Evolutionary conservation across 2,113 vertebrate genomes (phyloP), one percentile per base, ranked within the genome.

Genomic region (Cyanistes caeruleus): DNA sequence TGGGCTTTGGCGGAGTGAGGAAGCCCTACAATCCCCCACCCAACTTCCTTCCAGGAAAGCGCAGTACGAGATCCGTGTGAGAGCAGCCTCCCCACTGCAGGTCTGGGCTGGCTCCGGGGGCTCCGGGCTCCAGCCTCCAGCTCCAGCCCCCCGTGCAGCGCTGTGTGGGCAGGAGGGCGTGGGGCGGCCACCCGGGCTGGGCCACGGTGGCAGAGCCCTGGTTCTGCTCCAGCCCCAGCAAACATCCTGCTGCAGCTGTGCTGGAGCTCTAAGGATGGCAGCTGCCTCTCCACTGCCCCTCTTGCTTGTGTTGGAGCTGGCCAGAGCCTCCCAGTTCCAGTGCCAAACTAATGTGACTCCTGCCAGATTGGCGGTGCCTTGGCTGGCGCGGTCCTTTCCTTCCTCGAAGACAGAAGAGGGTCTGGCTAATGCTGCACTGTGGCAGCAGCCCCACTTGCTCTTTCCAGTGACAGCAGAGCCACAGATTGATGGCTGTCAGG

Each of bases 61-160:
- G 5, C 1, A 2, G 35, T 4, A 1, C 1, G 73, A 46, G 59
- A n/a, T 13, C 62, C 6, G 1, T 1, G 16, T 1, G 33, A 2
- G 19, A 4, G 7, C n/a, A 25, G 43, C 27, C 2, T 13, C 21
- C 67, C 19, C 4, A 2, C 2, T 1, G 15, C 39, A 0, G 3
- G 51, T 9, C 24, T 9, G 37, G 25, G 52, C 4, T 2, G 24
- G 24, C 35, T 18, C 33, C 30, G 55, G 43, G 6, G 56, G 12
- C 41, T 27, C n/a, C 0, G 6, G 6, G 20, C 44, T 0, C 2
- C 72, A 27, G 41, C 1, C 44, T 0, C 2, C 72, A 27, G 41
- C 1, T 0, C 18, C 19, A 25, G 35, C 51, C 24, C 35, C 31
- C 25, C 6, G 5, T 2, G n/a, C 59, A 9, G 3, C 1, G 3